Evolutionary conservation across 2,888 invertebrate genomes (phyloP).

Genomic region (Stenichneumon culpator): DNA sequence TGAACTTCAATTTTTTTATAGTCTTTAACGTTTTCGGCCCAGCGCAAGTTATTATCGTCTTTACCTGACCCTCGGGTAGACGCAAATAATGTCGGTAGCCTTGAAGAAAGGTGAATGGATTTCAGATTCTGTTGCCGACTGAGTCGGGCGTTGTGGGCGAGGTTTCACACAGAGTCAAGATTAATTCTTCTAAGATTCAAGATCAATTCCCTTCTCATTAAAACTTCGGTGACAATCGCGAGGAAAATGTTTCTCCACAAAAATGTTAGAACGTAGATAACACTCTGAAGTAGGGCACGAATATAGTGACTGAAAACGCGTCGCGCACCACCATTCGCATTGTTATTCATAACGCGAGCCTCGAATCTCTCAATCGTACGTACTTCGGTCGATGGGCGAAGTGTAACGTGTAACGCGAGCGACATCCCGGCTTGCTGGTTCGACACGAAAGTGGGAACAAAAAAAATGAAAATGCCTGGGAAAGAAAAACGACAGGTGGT

Average conservation of each 20-base stretch:
- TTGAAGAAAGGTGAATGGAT: no score
- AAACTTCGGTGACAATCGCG: background rate
- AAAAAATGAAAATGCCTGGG: background rate
- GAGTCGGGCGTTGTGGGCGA: no score
- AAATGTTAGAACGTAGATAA: constrained; percentile 19
- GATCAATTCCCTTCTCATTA: no score
- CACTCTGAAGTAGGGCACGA: background rate
- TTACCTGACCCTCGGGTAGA: no score
- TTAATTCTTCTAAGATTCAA: no score
- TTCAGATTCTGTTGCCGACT: no score
- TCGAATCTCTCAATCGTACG: constrained; percentile 39
- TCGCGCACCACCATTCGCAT: constrained; percentile 19
- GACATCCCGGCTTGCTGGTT: constrained; percentile 19
- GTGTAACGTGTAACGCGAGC: constrained; percentile 8
- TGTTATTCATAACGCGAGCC: constrained; percentile 51
- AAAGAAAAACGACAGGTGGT: constrained; percentile 24
- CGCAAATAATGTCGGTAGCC: no score
- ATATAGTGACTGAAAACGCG: constrained; percentile 33
- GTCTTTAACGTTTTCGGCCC: no score
- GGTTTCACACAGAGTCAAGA: no score
- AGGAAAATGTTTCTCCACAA: constrained; percentile 21
- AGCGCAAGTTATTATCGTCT: no score
- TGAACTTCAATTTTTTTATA: no score
- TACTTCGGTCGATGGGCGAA: constrained; percentile 28
- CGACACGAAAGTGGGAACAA: background rate